Percentiles rank a stretch among this genome's conserved stretches.
Evolutionary conservation across 1,140 invertebrate genomes (phyloP).

Genomic region (Hyposmocoma kahamanoa): DNA sequence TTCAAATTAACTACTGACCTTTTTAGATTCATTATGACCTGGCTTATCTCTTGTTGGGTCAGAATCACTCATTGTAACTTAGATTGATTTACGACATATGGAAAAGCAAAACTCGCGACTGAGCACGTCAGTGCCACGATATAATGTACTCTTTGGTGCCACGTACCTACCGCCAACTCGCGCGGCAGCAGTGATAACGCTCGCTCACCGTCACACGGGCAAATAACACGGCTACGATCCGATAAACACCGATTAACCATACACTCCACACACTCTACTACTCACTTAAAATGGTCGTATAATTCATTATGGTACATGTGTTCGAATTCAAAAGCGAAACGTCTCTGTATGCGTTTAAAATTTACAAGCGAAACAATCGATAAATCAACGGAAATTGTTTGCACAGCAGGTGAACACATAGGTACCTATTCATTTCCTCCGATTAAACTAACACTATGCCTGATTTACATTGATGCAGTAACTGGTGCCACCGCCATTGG

Average conservation of each 20-base stretch:
- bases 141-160: too few relatives aligned
- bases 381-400: constrained; percentile 42
- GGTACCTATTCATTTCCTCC: constrained; percentile 2
- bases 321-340: constrained; percentile 18
- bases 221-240: constrained; percentile 27
- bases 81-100: constrained; percentile 13
- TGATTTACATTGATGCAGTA: too few relatives aligned
- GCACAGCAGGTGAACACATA: constrained; percentile 25
- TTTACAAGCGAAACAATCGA: constrained; percentile 44
- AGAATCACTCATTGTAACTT: constrained; percentile 38
- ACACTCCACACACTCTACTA: constrained; percentile 15
- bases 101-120: background rate
- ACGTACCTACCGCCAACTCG: constrained; percentile 37
- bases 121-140: constrained; percentile 55
- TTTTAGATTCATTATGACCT: background rate
- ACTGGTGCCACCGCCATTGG: too few relatives aligned
- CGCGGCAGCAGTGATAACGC: constrained; percentile 30
- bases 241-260: constrained; percentile 23
- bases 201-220: constrained; percentile 18
- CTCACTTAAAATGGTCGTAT: constrained; percentile 31
- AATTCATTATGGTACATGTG: constrained; percentile 17
- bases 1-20: constrained; percentile 12
- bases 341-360: constrained; percentile 20
- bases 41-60: constrained; percentile 25
- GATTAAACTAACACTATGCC: too few relatives aligned